Evolutionary conservation across 2,888 invertebrate species (phyloP), one percentile per base, ranked within the genome.

Genomic region (Platycheirus rosarum): DNA sequence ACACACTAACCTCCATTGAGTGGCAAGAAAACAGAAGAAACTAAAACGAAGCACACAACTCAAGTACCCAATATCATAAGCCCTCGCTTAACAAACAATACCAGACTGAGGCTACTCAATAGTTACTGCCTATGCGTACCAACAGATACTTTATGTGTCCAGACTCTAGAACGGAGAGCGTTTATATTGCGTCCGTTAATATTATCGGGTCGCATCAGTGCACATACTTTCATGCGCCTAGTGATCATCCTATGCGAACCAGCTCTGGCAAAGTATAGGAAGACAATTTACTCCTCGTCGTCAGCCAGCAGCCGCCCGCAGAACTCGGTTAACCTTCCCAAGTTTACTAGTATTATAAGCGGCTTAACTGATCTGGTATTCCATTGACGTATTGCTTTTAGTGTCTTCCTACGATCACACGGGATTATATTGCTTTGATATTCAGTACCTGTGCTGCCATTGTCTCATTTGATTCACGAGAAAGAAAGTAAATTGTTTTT

Each of bases 401-500:
- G 48, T 26, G 29, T 26, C 8, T 49, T 32, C 42, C 20, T 37
- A 40, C 8, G 14, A 14, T 11, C 2, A 32, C 13, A 63, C 32
- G 63, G 26, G 57, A 46, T 60, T 40, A 44, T 23, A 51, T 53
- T 26, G 57, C 23, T 13, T 23, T 14, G 14, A 29, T 42, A 57
- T 26, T 42, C 26, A 29, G 23, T 68, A 42, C 51, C 46, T 40
- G 49, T 16, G 13, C 63, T 53, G 60, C 53, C 51, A 62, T 68
- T 74, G 68, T 23, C 23, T 44, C 49, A 74, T 63, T 44, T 57
- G 69, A 49, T 29, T 44, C 63, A 46, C 37, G 49, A 69, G 42
- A 80, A 80, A 80, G 80, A 80, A 80, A 75, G 70, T 75, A 80
- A 80, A 80, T 65, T 46, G 40, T 51, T 14, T 29, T 13, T 55